Percentiles rank a stretch among this genome's conserved stretches.
phyloP scores from a whole-genome alignment of 2,797 vertebrate species.

The Morelia viridis region DNA sequence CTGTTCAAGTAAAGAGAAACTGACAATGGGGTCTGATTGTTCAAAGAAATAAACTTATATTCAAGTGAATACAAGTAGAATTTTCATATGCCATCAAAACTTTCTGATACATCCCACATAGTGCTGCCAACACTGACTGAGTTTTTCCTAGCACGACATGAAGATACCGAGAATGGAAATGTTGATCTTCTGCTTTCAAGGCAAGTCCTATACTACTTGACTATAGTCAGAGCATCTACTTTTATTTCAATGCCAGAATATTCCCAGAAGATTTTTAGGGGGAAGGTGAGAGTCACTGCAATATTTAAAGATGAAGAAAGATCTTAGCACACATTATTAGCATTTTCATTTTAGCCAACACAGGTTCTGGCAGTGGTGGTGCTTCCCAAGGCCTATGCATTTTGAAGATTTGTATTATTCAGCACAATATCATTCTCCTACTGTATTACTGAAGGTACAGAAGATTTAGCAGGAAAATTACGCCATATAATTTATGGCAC shows the following conservation, averaged over 20 bases:
- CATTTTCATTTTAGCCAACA: background rate
- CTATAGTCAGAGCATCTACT: background rate
- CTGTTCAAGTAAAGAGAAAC: too few species aligned
- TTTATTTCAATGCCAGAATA: background rate
- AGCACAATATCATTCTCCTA: background rate
- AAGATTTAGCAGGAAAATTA: background rate
- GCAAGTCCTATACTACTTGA: background rate
- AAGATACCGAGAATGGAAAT: too few species aligned
- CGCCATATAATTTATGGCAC: slow-evolving; percentile 28
- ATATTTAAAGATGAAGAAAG: background rate
- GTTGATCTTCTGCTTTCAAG: too few species aligned
- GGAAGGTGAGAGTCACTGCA: too few species aligned
- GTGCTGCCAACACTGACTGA: too few species aligned
- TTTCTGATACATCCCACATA: too few species aligned
- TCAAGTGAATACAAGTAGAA: too few species aligned
- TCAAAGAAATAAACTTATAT: too few species aligned
- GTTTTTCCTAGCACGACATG: too few species aligned
- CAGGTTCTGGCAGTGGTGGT: background rate
- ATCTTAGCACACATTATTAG: background rate
- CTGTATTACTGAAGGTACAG: background rate
- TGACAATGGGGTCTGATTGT: too few species aligned
- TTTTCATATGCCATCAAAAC: too few species aligned
- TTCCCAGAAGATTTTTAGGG: too few species aligned
- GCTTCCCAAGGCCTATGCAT: background rate
- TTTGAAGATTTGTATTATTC: background rate